Conservation (phyloP, 2,797 vertebrate species). For the Acridotheres tristis region DNA sequence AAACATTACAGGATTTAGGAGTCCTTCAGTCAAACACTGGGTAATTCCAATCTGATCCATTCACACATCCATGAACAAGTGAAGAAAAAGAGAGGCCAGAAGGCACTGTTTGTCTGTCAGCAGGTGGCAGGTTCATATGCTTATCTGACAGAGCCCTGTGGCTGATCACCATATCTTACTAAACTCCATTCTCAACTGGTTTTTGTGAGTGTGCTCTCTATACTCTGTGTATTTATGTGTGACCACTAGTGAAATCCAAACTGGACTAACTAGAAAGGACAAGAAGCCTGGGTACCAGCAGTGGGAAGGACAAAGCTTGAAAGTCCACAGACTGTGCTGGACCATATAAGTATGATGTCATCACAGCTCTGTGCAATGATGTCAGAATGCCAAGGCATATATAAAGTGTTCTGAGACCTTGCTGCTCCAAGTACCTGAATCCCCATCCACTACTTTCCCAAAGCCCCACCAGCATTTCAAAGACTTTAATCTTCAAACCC, state of each 20-base stretch:
- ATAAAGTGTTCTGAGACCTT: not conserved
- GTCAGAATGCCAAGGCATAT: not conserved
- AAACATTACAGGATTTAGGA: not conserved
- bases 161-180: not conserved
- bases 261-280: not conserved
- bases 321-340: not conserved
- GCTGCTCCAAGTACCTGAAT: not conserved
- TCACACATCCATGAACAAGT: not conserved
- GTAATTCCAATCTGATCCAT: not conserved
- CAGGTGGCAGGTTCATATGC: not conserved
- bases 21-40: not conserved
- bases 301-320: not conserved
- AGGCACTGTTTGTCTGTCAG: not conserved
- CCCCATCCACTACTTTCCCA: not conserved
- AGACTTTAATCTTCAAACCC: not conserved
- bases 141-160: not conserved
- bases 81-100: not conserved
- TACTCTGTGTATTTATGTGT: fast-evolving
- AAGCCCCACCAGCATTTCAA: not conserved
- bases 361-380: not conserved
- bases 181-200: not conserved
- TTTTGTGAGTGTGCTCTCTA: not conserved
- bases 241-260: not conserved
- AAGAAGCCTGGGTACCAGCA: not conserved
- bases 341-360: not conserved